Evolutionary conservation across 2,113 vertebrate species (phyloP).

Genomic region (Thomomys bottae): DNA sequence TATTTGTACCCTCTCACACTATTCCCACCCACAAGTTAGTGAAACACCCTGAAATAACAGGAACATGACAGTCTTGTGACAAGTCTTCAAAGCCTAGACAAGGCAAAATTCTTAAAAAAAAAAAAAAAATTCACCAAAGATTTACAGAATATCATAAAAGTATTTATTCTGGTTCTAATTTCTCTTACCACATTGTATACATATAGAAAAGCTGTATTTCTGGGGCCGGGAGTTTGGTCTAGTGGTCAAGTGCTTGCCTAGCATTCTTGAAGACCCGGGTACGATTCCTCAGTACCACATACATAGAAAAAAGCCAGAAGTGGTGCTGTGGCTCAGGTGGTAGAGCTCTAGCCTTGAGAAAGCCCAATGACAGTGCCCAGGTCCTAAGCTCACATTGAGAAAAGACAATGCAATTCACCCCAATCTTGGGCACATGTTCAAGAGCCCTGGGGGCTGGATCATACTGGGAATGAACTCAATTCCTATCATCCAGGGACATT

Average conservation of each 20-base stretch:
- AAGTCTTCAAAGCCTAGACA: neutral
- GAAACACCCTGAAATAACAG: neutral
- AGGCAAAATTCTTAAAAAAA: slow-evolving; percentile 2
- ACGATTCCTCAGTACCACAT: too few relatives aligned
- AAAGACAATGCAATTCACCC: slow-evolving; percentile 2
- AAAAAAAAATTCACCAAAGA: neutral
- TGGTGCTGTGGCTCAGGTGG: too few relatives aligned
- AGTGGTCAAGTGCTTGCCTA: too few relatives aligned
- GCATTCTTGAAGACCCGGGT: too few relatives aligned
- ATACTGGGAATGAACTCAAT: neutral
- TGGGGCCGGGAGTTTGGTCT: too few relatives aligned
- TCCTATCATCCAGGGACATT: neutral
- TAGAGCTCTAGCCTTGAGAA: too few relatives aligned
- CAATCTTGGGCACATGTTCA: neutral
- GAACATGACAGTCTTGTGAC: neutral
- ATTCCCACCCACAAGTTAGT: neutral
- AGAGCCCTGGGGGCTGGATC: neutral
- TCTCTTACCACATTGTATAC: neutral
- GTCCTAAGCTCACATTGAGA: slow-evolving; percentile 18
- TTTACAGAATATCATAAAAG: neutral
- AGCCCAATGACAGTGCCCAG: too few relatives aligned
- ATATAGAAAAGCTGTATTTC: neutral
- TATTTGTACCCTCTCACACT: neutral
- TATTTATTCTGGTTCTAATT: neutral
- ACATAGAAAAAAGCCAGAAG: too few relatives aligned